phyloP scores from a whole-genome alignment of 2,797 vertebrate species.

The Notamacropus eugenii region DNA sequence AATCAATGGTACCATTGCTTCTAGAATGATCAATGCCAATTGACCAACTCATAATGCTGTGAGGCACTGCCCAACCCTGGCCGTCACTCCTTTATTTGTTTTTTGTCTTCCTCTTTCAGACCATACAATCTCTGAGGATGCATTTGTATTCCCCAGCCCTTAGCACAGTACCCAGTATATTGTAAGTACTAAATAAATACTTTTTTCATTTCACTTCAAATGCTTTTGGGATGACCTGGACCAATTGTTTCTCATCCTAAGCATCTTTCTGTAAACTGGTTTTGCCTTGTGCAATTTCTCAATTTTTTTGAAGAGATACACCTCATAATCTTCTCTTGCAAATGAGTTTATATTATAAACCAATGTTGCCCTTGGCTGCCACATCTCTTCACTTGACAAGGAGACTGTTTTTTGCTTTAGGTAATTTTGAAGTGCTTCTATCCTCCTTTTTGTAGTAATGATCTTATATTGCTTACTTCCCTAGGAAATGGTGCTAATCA shows the following conservation, averaged over 20 bases:
- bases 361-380: background rate
- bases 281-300: background rate
- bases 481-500: background rate
- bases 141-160: background rate
- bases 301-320: background rate
- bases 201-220: background rate
- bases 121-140: background rate
- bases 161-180: background rate
- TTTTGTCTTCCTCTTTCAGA: background rate
- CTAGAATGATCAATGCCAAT: background rate
- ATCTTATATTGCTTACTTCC: background rate
- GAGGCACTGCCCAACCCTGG: background rate
- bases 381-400: background rate
- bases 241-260: background rate
- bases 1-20: background rate
- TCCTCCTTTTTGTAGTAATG: background rate
- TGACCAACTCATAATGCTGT: background rate
- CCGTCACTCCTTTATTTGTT: background rate
- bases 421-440: background rate
- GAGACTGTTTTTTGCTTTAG: background rate
- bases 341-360: background rate
- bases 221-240: background rate
- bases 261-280: background rate
- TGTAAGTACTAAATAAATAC: background rate
- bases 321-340: background rate